These are phyloP conservation scores for Leuciscus waleckii DNA, from an alignment of 2,797 vertebrate species.

Conservation along the genomic window DNA sequence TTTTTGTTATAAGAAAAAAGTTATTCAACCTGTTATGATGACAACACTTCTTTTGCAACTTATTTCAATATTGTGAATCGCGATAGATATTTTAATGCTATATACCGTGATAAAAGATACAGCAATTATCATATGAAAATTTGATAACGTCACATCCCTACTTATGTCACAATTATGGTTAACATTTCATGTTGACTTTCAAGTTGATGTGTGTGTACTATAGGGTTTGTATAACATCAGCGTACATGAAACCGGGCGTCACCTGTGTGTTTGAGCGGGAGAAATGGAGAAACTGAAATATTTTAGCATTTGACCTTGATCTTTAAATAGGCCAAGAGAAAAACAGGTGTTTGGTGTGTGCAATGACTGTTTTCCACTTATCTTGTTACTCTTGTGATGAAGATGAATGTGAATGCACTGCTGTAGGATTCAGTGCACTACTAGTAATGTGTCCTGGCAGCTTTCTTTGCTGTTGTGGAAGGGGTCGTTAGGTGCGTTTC, in stretches of 20 bases:
- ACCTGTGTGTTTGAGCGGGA: conserved; percentile 17
- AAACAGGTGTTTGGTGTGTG: conserved; percentile 16
- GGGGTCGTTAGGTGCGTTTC: too few species aligned
- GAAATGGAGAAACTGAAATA: not conserved
- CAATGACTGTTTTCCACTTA: not conserved
- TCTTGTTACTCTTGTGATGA: not conserved
- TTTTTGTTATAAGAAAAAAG: too few species aligned
- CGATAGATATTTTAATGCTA: too few species aligned
- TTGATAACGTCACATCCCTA: too few species aligned
- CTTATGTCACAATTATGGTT: not conserved
- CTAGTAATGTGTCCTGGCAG: conserved; percentile 59
- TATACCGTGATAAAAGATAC: too few species aligned
- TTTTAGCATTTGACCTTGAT: conserved; percentile 8
- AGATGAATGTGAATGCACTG: not conserved
- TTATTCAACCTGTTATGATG: too few species aligned
- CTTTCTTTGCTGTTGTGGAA: conserved; percentile 65
- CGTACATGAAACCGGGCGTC: not conserved
- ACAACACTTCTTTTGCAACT: too few species aligned
- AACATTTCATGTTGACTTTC: not conserved
- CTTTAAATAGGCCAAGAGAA: not conserved
- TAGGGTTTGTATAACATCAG: not conserved
- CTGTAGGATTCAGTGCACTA: not conserved
- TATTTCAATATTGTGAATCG: too few species aligned
- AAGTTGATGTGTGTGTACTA: not conserved
- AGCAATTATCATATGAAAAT: too few species aligned